These are phyloP conservation scores for Hepsetus odoe DNA, from an alignment of 2,113 vertebrate genomes.

Conservation along the genomic window DNA sequence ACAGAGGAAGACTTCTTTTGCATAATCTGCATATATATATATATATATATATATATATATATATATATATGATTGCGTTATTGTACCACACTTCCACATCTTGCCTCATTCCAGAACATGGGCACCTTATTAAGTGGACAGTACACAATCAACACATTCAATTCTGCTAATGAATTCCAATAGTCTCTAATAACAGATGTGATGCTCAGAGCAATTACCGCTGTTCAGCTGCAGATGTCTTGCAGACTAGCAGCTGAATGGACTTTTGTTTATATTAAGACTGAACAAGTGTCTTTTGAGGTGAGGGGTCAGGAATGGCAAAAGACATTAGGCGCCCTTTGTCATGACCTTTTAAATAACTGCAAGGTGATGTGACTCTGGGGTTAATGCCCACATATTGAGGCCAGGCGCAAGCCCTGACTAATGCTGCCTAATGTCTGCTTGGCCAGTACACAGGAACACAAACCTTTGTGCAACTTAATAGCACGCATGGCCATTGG, in stretches of 20 bases:
- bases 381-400: conserved; percentile 70
- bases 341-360: conserved; percentile 75
- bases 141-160: conserved; percentile 41
- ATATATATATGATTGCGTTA: no score
- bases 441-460: conserved; percentile 24
- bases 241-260: conserved; percentile 64
- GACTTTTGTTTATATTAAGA: conserved; percentile 68
- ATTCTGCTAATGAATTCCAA: conserved; percentile 31
- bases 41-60: no score
- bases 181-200: conserved; percentile 26
- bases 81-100: background rate
- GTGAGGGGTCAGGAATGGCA: conserved; percentile 65
- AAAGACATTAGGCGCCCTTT: conserved; percentile 63
- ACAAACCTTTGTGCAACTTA: conserved; percentile 34
- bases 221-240: conserved; percentile 68
- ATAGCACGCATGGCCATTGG: conserved; percentile 21
- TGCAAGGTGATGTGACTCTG: conserved; percentile 68
- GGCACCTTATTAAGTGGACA: background rate
- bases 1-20: background rate
- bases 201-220: conserved; percentile 1
- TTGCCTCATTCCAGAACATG: background rate
- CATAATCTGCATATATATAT: background rate
- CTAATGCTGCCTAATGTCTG: conserved; percentile 54
- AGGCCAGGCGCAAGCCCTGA: conserved; percentile 66
- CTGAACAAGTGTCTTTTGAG: conserved; percentile 68